Conservation (phyloP, 2,797 vertebrate genomes). For the Tenualosa thibaudeaui region DNA sequence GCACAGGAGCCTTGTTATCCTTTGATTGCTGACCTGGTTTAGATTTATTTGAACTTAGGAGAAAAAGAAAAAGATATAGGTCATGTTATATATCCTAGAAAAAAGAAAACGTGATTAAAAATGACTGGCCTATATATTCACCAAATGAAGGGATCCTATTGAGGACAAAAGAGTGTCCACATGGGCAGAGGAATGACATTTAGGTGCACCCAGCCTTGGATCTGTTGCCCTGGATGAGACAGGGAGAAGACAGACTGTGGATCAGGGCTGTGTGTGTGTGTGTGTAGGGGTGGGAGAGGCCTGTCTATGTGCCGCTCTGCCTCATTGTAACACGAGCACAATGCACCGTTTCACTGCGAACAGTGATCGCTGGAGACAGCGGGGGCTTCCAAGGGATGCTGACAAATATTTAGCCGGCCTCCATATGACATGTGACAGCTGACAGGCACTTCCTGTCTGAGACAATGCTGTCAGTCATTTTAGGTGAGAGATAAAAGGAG, state of each 20-base stretch:
- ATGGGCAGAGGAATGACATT: conserved; percentile 11
- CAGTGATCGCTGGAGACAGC: conserved; percentile 45
- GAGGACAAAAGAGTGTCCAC: conserved; percentile 4
- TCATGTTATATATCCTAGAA: conserved; percentile 7
- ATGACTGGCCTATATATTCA: not conserved
- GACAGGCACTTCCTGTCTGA: conserved; percentile 44
- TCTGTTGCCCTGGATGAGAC: conserved; percentile 19
- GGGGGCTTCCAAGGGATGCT: conserved; percentile 32
- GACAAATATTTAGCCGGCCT: conserved; percentile 54
- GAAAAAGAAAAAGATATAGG: not conserved
- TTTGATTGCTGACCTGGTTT: conserved; percentile 22
- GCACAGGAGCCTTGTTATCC: not conserved
- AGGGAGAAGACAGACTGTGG: conserved; percentile 29
- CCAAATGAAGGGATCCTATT: not conserved
- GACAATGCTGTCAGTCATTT: conserved; percentile 47
- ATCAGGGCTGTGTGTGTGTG: not conserved
- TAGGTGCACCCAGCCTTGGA: conserved; percentile 34
- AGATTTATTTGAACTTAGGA: conserved; percentile 10
- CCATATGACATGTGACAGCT: conserved; percentile 49
- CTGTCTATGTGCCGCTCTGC: conserved; percentile 23
- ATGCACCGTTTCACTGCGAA: conserved; percentile 38
- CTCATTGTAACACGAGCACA: conserved; percentile 39
- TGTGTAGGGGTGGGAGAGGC: not conserved
- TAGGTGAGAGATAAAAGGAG: conserved; percentile 25
- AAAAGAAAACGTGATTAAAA: not conserved